phyloP scores from a whole-genome alignment of 2,113 vertebrate species.

The Chaenocephalus aceratus region DNA sequence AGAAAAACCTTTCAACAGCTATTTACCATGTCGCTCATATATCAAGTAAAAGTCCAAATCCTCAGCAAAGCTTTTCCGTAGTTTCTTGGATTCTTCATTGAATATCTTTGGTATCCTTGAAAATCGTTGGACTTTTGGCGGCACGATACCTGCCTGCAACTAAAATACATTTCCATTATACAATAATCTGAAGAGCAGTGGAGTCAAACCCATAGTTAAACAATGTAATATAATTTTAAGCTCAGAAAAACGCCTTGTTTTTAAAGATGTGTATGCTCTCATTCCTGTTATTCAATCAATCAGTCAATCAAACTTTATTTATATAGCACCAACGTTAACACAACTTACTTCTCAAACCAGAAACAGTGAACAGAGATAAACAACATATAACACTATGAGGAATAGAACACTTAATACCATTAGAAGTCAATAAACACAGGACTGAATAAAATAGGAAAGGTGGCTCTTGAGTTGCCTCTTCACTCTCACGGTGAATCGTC shows the following conservation, averaged over 20 bases:
- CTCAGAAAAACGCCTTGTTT: not conserved
- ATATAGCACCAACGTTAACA: no score
- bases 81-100: not conserved
- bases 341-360: no score
- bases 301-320: no score
- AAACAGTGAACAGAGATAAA: no score
- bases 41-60: slow-evolving; percentile 3
- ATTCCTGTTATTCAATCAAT: not conserved
- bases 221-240: not conserved
- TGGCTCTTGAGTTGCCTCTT: not conserved
- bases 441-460: no score
- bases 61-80: not conserved
- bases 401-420: no score
- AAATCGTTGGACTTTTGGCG: not conserved
- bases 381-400: no score
- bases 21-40: not conserved
- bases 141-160: not conserved
- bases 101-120: not conserved
- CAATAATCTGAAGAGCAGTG: not conserved
- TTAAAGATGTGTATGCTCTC: not conserved
- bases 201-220: not conserved
- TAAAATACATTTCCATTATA: not conserved
- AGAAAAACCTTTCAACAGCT: not conserved
- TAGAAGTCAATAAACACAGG: no score
- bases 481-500: not conserved